phyloP scores from a whole-genome alignment of 1,140 invertebrate species.

The Daktulosphaira vitifoliae region DNA sequence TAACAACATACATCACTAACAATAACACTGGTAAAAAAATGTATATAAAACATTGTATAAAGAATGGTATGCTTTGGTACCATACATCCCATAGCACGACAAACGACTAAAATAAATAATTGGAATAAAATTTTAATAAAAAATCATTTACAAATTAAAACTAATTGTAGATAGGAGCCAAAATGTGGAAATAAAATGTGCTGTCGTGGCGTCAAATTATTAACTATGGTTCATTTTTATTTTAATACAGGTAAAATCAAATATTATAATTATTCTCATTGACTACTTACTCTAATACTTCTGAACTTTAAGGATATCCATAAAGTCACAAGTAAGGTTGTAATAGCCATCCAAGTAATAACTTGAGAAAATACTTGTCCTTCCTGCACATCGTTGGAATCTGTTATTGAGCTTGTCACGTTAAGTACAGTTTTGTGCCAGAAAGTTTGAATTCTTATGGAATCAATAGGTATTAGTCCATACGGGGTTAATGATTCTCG shows the following conservation, averaged over 20 bases:
- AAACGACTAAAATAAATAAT: not conserved
- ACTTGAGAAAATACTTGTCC: constrained; percentile 1
- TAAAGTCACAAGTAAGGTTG: not conserved
- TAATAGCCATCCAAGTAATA: not conserved
- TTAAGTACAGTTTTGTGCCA: constrained; percentile 22
- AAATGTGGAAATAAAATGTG: too few species aligned
- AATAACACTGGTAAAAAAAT: not conserved
- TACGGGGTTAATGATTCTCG: not conserved
- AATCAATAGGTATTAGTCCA: constrained; percentile 11
- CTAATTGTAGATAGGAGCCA: too few species aligned
- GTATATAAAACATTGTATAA: not conserved
- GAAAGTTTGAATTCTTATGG: constrained; percentile 16
- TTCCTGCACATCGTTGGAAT: not conserved
- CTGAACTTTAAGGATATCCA: constrained; percentile 2
- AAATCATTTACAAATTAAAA: too few species aligned
- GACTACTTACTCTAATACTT: not conserved
- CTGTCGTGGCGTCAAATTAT: too few species aligned
- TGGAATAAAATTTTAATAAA: not conserved
- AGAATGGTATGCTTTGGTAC: not conserved
- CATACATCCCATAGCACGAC: not conserved
- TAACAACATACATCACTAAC: not conserved
- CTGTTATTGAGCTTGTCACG: constrained; percentile 7
- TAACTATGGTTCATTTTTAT: too few species aligned
- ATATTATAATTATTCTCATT: too few species aligned
- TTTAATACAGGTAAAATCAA: too few species aligned